Evolutionary conservation across 2,888 invertebrate genomes (phyloP).

Genomic region (Amphipyra tragopoginis): DNA sequence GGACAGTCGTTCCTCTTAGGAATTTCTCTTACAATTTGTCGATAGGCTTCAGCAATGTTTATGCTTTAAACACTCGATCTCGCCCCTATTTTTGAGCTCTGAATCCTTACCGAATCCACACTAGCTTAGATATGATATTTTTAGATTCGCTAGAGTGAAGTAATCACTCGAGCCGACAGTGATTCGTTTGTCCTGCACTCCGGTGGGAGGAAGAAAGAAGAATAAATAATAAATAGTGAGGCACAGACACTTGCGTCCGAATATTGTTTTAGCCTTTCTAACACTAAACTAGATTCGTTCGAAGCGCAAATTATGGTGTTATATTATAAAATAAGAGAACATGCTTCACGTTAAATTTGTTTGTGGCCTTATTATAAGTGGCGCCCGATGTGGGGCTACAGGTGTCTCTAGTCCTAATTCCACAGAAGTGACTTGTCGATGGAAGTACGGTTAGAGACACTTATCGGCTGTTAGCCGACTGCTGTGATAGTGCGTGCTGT

Average conservation of each 20-base stretch:
- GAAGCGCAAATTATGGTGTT: constrained; percentile 79
- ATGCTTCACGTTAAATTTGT: constrained; percentile 84
- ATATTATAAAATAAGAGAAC: constrained; percentile 72
- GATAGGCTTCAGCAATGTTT: constrained; percentile 76
- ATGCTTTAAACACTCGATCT: constrained; percentile 83
- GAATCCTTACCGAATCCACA: constrained; percentile 68
- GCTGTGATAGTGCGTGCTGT: constrained; percentile 89
- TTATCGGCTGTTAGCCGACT: constrained; percentile 74
- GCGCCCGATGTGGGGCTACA: constrained; percentile 79
- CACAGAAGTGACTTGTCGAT: constrained; percentile 1
- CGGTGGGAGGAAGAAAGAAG: constrained; percentile 27
- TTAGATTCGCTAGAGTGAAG: constrained; percentile 55
- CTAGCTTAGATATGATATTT: constrained; percentile 64
- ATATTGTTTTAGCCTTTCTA: constrained; percentile 70
- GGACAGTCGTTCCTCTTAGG: constrained; percentile 72
- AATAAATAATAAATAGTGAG: constrained; percentile 55
- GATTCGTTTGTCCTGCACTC: constrained; percentile 29
- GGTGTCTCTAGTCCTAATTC: constrained; percentile 63
- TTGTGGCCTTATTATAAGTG: constrained; percentile 88
- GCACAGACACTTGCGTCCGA: constrained; percentile 81
- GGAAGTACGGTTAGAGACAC: constrained; percentile 66
- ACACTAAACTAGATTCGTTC: constrained; percentile 65
- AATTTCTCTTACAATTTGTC: constrained; percentile 71
- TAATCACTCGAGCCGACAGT: constrained; percentile 35
- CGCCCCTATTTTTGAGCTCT: constrained; percentile 75